Percentiles rank a stretch among this genome's conserved stretches.
Evolutionary conservation across 2,113 vertebrate genomes (phyloP).

Genomic region (Coptodon rendalli): DNA sequence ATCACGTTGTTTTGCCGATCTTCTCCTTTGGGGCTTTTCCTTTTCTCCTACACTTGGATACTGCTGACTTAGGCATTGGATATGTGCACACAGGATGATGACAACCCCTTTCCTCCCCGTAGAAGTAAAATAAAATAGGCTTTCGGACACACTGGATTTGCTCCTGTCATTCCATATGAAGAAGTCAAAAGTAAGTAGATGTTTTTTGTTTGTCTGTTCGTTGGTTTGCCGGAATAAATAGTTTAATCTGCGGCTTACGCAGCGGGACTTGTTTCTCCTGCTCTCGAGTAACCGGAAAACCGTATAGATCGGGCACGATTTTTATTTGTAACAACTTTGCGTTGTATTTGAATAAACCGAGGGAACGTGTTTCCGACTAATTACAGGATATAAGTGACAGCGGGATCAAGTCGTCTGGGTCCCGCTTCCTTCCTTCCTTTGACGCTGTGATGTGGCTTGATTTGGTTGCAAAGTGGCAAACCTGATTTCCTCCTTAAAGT

Average conservation of each 20-base stretch:
- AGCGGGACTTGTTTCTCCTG: not conserved
- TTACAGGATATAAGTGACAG: not conserved
- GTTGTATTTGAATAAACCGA: not conserved
- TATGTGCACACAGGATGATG: constrained; percentile 79
- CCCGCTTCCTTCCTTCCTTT: not conserved
- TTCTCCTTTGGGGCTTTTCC: not conserved
- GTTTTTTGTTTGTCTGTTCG: not conserved
- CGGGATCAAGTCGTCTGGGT: not conserved
- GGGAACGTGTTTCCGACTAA: not conserved
- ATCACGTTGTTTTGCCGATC: not conserved
- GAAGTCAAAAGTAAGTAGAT: constrained; percentile 79
- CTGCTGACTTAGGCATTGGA: constrained; percentile 66
- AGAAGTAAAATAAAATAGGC: constrained; percentile 81
- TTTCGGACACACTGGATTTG: constrained; percentile 75
- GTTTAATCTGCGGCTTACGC: not conserved
- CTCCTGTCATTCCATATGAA: constrained; percentile 82
- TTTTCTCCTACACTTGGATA: constrained; percentile 57
- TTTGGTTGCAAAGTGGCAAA: not conserved
- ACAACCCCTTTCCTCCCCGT: constrained; percentile 73
- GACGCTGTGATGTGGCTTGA: not conserved
- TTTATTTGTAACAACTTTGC: not conserved
- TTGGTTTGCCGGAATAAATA: not conserved
- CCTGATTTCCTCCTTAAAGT: not conserved
- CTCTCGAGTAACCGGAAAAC: not conserved
- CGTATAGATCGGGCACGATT: not conserved